A percentile compares a stretch with the other conserved stretches of the same genome.
These are phyloP conservation scores for Molanna angustata DNA, from an alignment of 2,888 invertebrate species.

Conservation along the genomic window DNA sequence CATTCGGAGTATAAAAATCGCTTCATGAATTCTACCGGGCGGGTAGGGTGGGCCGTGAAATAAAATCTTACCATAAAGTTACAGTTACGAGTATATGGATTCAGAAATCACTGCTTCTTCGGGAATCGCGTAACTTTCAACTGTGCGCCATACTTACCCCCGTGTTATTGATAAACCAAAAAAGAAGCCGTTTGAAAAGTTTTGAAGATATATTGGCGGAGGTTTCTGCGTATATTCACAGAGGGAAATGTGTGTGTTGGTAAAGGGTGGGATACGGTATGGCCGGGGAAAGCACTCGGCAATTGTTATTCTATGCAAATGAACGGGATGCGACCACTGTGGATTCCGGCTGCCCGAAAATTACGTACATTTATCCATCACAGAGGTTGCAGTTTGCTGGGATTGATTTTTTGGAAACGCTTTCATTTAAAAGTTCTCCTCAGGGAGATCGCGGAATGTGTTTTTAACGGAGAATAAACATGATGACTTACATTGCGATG, in stretches of 20 bases:
- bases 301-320: slow-evolving; percentile 34
- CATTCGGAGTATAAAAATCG: slow-evolving; percentile 20
- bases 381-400: slow-evolving; percentile 6
- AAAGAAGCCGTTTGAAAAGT: slow-evolving; percentile 23
- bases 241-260: slow-evolving; percentile 14
- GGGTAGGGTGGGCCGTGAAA: slow-evolving; percentile 4
- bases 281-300: slow-evolving; percentile 29
- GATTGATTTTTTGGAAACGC: slow-evolving; percentile 10
- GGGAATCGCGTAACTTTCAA: slow-evolving; percentile 11
- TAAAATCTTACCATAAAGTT: slow-evolving; percentile 20
- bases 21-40: slow-evolving; percentile 8
- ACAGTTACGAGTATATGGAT: slow-evolving; percentile 14
- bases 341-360: slow-evolving; percentile 30
- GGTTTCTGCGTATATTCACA: slow-evolving; percentile 19
- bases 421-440: not conserved
- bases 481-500: not conserved
- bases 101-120: slow-evolving; percentile 15
- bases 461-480: slow-evolving; percentile 6
- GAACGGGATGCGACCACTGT: slow-evolving; percentile 20
- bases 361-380: slow-evolving; percentile 29
- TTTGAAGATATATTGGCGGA: slow-evolving; percentile 28
- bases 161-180: slow-evolving; percentile 26
- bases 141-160: slow-evolving; percentile 4
- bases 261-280: slow-evolving; percentile 9
- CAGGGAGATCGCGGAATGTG: slow-evolving; percentile 4